Evolutionary conservation across 92 coral and sea anemone species (phyloP).

Genomic region (Porites divaricata): DNA sequence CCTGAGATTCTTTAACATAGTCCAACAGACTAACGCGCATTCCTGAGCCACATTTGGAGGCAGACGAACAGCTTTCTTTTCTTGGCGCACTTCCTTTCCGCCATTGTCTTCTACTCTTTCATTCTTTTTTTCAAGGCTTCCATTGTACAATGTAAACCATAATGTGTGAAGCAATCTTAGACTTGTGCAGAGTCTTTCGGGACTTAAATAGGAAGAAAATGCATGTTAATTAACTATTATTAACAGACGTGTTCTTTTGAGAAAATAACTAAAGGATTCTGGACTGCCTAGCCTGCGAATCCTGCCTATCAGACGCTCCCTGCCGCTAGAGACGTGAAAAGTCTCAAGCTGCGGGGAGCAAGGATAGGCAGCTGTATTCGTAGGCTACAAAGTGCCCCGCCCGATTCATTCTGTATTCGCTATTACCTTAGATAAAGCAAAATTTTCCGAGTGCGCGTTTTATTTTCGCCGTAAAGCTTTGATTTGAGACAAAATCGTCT

Average conservation of each 20-base stretch:
- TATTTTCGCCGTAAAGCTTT: too few relatives aligned
- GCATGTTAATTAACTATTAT: neutral
- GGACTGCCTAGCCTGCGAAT: too few relatives aligned
- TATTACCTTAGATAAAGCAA: too few relatives aligned
- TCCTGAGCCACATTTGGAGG: constrained; percentile 81
- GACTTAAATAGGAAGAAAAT: neutral
- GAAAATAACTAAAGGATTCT: neutral
- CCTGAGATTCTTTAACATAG: constrained; percentile 68
- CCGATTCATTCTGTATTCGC: too few relatives aligned
- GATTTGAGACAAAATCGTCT: too few relatives aligned
- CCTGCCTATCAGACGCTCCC: too few relatives aligned
- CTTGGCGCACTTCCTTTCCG: neutral
- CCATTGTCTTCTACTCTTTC: neutral
- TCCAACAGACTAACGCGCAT: constrained; percentile 67
- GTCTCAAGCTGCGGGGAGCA: too few relatives aligned
- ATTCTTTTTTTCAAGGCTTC: neutral
- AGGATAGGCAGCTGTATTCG: too few relatives aligned
- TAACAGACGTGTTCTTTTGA: neutral
- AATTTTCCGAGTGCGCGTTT: too few relatives aligned
- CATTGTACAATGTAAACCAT: constrained; percentile 58
- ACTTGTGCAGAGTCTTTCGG: constrained; percentile 30
- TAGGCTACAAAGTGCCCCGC: too few relatives aligned
- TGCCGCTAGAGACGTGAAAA: too few relatives aligned
- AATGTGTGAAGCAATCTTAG: constrained; percentile 58
- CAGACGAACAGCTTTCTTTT: constrained; percentile 26